Evolutionary conservation across 2,113 vertebrate species (phyloP).

Genomic region (Brachyistius frenatus): DNA sequence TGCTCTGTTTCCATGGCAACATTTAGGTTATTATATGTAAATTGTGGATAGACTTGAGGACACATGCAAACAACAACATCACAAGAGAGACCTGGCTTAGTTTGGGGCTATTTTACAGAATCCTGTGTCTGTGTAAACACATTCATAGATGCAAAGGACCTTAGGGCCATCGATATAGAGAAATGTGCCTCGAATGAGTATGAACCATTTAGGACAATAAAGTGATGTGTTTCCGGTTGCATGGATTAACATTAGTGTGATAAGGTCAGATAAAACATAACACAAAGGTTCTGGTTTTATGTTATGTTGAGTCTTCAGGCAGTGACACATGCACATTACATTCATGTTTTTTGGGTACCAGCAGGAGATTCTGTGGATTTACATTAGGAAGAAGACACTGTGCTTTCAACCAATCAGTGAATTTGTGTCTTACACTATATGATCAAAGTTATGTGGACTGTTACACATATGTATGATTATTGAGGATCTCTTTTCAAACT

Average conservation of each 20-base stretch:
- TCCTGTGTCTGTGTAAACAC: conserved; percentile 22
- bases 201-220: conserved; percentile 27
- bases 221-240: conserved; percentile 8
- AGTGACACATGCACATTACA: not conserved
- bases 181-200: conserved; percentile 39
- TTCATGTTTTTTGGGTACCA: not conserved
- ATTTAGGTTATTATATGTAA: not conserved
- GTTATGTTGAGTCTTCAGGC: not conserved
- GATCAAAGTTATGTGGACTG: not conserved
- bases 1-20: conserved; percentile 30
- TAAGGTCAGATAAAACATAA: not conserved
- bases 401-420: not conserved
- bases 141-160: conserved; percentile 18
- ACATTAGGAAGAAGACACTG: not conserved
- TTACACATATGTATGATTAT: not conserved
- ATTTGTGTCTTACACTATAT: not conserved
- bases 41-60: not conserved
- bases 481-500: too few relatives aligned
- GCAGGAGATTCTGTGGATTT: not conserved
- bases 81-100: too few relatives aligned
- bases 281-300: conserved; percentile 19
- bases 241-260: conserved; percentile 8
- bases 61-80: not conserved
- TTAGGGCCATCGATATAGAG: not conserved
- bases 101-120: not conserved